These are phyloP conservation scores for Dromas ardeola DNA, from an alignment of 2,113 vertebrate species.

Conservation along the genomic window DNA sequence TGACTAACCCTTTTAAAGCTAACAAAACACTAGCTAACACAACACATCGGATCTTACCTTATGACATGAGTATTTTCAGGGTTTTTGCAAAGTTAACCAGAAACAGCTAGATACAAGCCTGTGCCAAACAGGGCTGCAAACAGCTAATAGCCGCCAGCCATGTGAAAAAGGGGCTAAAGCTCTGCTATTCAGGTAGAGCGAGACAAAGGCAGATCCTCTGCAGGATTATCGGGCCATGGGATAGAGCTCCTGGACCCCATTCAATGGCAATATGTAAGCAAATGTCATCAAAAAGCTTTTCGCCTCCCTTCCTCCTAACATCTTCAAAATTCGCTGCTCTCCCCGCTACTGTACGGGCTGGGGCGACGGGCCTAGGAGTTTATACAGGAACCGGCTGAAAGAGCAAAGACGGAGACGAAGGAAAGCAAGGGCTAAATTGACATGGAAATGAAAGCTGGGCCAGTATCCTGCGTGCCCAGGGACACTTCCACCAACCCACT, in stretches of 20 bases:
- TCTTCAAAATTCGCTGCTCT: background rate
- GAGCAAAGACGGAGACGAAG: background rate
- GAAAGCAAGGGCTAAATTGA: background rate
- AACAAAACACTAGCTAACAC: conserved; percentile 14
- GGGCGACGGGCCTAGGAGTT: background rate
- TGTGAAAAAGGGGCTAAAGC: background rate
- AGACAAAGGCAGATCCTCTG: background rate
- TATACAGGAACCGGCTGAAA: background rate
- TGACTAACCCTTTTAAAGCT: background rate
- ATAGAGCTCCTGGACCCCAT: background rate
- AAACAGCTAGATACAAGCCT: background rate
- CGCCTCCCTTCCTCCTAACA: background rate
- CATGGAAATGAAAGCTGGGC: background rate
- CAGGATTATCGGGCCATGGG: background rate
- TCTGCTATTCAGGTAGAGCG: background rate
- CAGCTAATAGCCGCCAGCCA: background rate
- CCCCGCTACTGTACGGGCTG: background rate
- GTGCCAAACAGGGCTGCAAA: conserved; percentile 6
- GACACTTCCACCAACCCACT: background rate
- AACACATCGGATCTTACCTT: background rate
- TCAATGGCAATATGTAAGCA: background rate
- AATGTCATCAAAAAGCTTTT: background rate
- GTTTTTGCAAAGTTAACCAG: conserved; percentile 20
- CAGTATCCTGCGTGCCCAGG: background rate
- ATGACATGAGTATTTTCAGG: background rate